Evolutionary conservation across 2,888 invertebrate species (phyloP), one percentile per base, ranked within the genome.

Genomic region (Amphipyra tragopoginis): DNA sequence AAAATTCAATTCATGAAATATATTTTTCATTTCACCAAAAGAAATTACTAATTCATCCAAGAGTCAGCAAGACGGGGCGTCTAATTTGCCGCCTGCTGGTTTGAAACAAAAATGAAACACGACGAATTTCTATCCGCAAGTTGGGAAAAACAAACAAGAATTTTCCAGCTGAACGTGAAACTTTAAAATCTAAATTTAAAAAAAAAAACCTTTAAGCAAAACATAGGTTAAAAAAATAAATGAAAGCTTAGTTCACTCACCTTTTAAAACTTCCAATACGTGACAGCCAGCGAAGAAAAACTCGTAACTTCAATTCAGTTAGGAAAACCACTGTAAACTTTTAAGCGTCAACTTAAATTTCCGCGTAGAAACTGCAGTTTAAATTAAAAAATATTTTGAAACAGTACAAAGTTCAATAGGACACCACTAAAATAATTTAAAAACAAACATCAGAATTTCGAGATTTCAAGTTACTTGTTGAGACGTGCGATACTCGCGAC

Each of bases 281-380:
- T 21, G 21, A 21, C 21, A 21, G 1, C 21, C 21, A 21, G 21
- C 9, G 42, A 9, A 29, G 54, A 40, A 43, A 52, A 61, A 26
- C 52, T 21, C 56, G 42, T 9, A 39, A 21, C 45, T 42, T 45
- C 21, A 57, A 33, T 50, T 51, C 40, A 42, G 7, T 5, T 29
- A 26, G 7, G 8, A 47, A 69, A 69, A 70, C 36, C 56, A 53
- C 6, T 2, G 29, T n/a, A 39, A 56, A 62, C 42, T 62, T 60
- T 34, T 6, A 73, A 73, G 56, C 4, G 15, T 14, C 7, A 38
- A 43, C 49, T 61, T 21, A 39, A 49, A 55, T 2, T 11, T 21
- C 29, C 9, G 10, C 15, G n/a, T 7, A 26, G 50, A 21, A 21
- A 50, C 8, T 43, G 9, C 11, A 56, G 7, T 1, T 26, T 7